Conservation (phyloP, 1,140 invertebrate genomes). For the Trinorchestia longiramus region DNA sequence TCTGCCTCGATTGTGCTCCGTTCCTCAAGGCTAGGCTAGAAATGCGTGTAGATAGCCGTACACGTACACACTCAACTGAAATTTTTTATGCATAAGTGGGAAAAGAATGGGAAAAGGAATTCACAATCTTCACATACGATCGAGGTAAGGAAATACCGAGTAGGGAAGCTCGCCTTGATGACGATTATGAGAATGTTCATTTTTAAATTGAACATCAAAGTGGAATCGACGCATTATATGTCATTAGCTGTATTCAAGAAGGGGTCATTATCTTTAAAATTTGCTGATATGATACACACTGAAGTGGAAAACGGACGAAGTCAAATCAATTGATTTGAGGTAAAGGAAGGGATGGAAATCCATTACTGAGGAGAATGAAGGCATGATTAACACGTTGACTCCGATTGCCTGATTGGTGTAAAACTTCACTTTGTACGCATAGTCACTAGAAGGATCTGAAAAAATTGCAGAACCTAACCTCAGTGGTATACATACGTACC, state of each 20-base stretch:
- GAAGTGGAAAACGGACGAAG: not conserved
- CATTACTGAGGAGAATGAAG: not conserved
- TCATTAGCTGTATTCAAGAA: not conserved
- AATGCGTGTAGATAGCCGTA: not conserved
- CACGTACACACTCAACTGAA: not conserved
- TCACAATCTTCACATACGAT: not conserved
- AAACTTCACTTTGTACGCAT: no score
- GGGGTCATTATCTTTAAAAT: not conserved
- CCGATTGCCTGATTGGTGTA: no score
- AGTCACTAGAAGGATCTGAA: no score
- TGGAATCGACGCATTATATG: not conserved
- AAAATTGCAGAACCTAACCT: no score
- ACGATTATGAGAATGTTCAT: not conserved
- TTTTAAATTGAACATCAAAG: not conserved
- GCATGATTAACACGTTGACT: not conserved
- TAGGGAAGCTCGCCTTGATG: not conserved
- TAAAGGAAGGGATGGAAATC: not conserved
- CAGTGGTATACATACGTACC: no score
- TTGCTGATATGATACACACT: not conserved
- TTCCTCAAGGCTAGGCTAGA: not conserved
- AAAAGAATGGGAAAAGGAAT: not conserved
- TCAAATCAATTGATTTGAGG: not conserved
- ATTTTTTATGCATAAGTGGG: not conserved
- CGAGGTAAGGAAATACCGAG: not conserved
- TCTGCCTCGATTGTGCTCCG: not conserved